These are phyloP conservation scores for Cotesia typhae DNA, from an alignment of 1,140 invertebrate genomes.

Conservation along the genomic window DNA sequence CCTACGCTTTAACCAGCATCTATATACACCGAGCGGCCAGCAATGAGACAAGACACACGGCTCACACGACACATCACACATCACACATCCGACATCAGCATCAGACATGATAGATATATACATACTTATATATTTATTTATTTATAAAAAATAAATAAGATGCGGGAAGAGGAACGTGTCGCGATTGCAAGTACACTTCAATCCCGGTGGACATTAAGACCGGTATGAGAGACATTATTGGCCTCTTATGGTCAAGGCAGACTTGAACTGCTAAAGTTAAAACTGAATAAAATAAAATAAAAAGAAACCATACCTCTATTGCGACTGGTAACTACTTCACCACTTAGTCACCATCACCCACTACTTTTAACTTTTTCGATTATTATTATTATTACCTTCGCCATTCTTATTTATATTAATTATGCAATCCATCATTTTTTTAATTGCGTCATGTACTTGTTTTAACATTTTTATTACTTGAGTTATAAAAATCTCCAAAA, in stretches of 20 bases:
- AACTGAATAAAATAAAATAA: conserved; percentile 44
- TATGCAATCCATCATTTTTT: not conserved
- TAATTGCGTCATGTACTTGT: too few species aligned
- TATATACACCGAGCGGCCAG: conserved; percentile 15
- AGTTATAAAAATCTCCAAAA: too few species aligned
- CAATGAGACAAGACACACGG: not conserved
- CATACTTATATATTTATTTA: too few species aligned
- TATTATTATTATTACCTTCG: conserved; percentile 15
- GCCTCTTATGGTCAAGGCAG: conserved; percentile 55
- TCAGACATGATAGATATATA: too few species aligned
- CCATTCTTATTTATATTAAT: conserved; percentile 9
- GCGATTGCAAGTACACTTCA: conserved; percentile 8
- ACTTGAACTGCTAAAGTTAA: conserved; percentile 47
- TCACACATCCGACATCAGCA: too few species aligned
- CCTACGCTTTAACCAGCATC: conserved; percentile 47
- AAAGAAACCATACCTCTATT: conserved; percentile 34
- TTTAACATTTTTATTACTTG: not conserved
- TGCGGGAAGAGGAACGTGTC: conserved; percentile 28
- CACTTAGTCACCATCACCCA: conserved; percentile 34
- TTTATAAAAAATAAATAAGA: conserved; percentile 25
- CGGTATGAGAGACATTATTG: conserved; percentile 52
- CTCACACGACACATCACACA: not conserved
- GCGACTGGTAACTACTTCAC: conserved; percentile 37
- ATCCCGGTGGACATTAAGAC: conserved; percentile 35
- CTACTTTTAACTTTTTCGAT: not conserved